Conservation (phyloP, 2,888 invertebrate species). For the Temnothorax rugatulus region DNA sequence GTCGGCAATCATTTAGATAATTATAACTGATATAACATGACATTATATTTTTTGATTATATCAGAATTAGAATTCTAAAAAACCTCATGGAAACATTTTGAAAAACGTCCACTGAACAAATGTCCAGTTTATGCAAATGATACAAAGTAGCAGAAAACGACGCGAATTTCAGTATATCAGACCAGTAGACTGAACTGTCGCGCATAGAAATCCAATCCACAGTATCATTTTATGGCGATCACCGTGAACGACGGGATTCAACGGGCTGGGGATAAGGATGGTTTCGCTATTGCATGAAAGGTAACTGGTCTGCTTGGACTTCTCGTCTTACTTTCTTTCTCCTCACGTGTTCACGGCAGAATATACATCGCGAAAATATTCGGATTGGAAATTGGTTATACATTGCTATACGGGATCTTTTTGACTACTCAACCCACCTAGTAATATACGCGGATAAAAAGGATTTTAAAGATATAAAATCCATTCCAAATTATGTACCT, state of each 20-base stretch:
- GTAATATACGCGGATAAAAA: slow-evolving; percentile 31
- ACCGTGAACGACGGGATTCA: slow-evolving; percentile 65
- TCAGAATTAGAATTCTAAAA: not conserved
- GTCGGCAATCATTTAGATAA: not conserved
- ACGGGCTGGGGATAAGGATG: slow-evolving; percentile 62
- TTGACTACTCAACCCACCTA: slow-evolving; percentile 49
- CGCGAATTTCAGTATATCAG: slow-evolving; percentile 57
- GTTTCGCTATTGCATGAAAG: slow-evolving; percentile 69
- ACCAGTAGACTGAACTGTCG: slow-evolving; percentile 69
- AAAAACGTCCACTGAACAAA: not conserved
- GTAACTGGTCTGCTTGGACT: slow-evolving; percentile 37
- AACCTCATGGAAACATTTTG: not conserved
- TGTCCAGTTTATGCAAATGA: not conserved
- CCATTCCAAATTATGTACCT: not conserved
- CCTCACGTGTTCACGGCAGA: slow-evolving; percentile 58
- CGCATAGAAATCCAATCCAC: slow-evolving; percentile 75
- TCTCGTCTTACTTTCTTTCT: slow-evolving; percentile 43
- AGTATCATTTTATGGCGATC: slow-evolving; percentile 66
- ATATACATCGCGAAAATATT: slow-evolving; percentile 62
- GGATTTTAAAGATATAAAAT: slow-evolving; percentile 31
- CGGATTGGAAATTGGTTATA: slow-evolving; percentile 69
- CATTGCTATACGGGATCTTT: slow-evolving; percentile 48
- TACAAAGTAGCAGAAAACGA: slow-evolving; percentile 38
- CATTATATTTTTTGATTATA: slow-evolving; percentile 6
- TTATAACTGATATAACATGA: not conserved